These are phyloP conservation scores for Campoletis sonorensis DNA, from an alignment of 1,140 invertebrate genomes.

Conservation along the genomic window DNA sequence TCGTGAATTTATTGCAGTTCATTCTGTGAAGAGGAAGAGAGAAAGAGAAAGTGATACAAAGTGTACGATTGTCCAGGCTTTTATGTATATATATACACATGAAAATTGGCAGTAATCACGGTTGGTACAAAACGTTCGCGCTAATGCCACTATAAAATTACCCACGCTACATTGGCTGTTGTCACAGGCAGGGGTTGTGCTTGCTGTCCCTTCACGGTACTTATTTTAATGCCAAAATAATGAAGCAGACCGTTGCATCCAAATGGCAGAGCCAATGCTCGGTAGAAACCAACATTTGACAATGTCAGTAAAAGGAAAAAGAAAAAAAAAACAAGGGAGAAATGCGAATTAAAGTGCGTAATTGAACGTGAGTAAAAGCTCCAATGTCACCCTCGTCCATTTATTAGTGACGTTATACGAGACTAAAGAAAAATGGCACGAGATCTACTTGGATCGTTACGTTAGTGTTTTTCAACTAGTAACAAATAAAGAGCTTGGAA, in stretches of 20 bases:
- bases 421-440: background rate
- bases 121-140: conserved; percentile 54
- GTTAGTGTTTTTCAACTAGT: background rate
- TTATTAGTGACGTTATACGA: conserved; percentile 50
- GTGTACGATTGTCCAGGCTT: background rate
- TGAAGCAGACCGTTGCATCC: conserved; percentile 55
- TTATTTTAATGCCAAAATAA: conserved; percentile 65
- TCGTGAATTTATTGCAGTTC: conserved; percentile 56
- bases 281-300: conserved; percentile 13
- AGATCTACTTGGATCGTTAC: background rate
- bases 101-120: conserved; percentile 54
- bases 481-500: background rate
- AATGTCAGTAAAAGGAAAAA: conserved; percentile 6
- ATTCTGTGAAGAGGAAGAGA: background rate
- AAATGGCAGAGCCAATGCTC: conserved; percentile 41
- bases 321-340: background rate
- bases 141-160: conserved; percentile 67
- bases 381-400: conserved; percentile 40
- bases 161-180: conserved; percentile 55
- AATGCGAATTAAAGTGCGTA: conserved; percentile 26
- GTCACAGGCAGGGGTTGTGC: conserved; percentile 12
- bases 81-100: conserved; percentile 12
- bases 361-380: conserved; percentile 51
- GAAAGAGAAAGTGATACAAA: background rate
- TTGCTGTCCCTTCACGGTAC: conserved; percentile 49